A percentile compares a stretch with the other conserved stretches of the same genome.
phyloP scores from a whole-genome alignment of 2,113 vertebrate genomes.

The Etheostoma spectabile region DNA sequence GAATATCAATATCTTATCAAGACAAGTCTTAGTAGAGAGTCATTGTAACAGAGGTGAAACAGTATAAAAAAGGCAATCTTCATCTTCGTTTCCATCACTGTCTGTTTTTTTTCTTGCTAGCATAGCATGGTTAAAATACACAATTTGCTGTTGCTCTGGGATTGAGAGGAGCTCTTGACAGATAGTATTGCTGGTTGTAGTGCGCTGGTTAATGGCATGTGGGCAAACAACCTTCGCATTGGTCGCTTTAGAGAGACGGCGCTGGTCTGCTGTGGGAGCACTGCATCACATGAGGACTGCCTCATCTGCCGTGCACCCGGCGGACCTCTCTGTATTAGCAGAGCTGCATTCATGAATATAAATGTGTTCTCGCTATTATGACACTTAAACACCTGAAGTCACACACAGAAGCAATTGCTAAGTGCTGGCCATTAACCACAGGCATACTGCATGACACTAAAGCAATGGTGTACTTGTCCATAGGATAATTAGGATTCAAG shows the following conservation, averaged over 20 bases:
- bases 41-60: neutral
- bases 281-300: slow-evolving; percentile 23
- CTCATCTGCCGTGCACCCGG: slow-evolving; percentile 16
- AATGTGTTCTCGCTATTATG: slow-evolving; percentile 20
- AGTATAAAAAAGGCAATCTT: neutral
- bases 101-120: neutral
- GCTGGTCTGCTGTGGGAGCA: slow-evolving; percentile 22
- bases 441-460: neutral
- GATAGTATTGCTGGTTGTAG: slow-evolving; percentile 61
- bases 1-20: neutral
- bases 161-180: slow-evolving; percentile 70
- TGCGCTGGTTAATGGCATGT: slow-evolving; percentile 71
- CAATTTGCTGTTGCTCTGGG: slow-evolving; percentile 28
- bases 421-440: slow-evolving; percentile 11
- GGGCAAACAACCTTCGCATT: slow-evolving; percentile 56
- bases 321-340: slow-evolving; percentile 29
- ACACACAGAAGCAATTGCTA: neutral
- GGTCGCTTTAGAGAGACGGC: slow-evolving; percentile 42
- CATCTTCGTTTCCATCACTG: neutral
- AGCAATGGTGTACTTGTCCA: slow-evolving; percentile 3
- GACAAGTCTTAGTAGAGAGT: neutral
- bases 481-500: neutral
- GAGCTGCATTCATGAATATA: slow-evolving; percentile 38
- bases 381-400: slow-evolving; percentile 31
- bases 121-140: slow-evolving; percentile 26